phyloP scores from a whole-genome alignment of 1,140 invertebrate species.

The Drosophila pseudoananassae region DNA sequence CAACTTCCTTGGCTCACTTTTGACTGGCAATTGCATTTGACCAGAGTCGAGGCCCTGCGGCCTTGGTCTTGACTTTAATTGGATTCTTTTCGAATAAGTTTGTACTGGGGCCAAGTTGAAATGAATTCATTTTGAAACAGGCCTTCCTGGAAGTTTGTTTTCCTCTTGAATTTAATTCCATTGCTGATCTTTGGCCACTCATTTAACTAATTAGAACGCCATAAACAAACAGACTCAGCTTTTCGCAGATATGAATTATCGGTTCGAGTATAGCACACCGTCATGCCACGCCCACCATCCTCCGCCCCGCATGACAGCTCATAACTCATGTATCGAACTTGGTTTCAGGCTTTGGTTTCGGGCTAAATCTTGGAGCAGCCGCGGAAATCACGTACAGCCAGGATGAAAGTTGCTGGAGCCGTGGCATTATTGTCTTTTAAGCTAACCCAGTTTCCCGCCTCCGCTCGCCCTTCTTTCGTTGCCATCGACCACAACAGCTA shows the following conservation, averaged over 20 bases:
- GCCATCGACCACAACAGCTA: constrained; percentile 76
- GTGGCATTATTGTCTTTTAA: constrained; percentile 79
- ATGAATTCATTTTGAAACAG: constrained; percentile 39
- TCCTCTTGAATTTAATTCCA: background rate
- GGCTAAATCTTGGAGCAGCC: constrained; percentile 62
- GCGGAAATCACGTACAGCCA: constrained; percentile 72
- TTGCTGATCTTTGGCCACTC: constrained; percentile 34
- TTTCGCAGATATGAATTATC: constrained; percentile 62
- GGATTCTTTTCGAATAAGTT: constrained; percentile 53
- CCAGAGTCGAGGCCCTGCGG: constrained; percentile 33
- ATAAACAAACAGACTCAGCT: constrained; percentile 62
- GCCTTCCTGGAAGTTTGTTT: constrained; percentile 25
- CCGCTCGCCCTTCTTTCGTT: background rate
- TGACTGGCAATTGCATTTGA: constrained; percentile 50
- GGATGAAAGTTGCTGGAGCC: constrained; percentile 69
- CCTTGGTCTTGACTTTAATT: constrained; percentile 64
- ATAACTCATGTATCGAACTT: constrained; percentile 75
- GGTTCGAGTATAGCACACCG: constrained; percentile 44
- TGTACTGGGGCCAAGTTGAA: constrained; percentile 14
- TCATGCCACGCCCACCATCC: constrained; percentile 28
- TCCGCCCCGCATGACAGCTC: constrained; percentile 34
- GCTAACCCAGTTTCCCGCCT: constrained; percentile 62
- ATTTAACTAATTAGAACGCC: constrained; percentile 75
- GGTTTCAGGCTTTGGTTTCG: constrained; percentile 2
- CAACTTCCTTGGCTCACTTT: constrained; percentile 50